phyloP scores from a whole-genome alignment of 2,797 vertebrate genomes.

The Phoebastria nigripes region DNA sequence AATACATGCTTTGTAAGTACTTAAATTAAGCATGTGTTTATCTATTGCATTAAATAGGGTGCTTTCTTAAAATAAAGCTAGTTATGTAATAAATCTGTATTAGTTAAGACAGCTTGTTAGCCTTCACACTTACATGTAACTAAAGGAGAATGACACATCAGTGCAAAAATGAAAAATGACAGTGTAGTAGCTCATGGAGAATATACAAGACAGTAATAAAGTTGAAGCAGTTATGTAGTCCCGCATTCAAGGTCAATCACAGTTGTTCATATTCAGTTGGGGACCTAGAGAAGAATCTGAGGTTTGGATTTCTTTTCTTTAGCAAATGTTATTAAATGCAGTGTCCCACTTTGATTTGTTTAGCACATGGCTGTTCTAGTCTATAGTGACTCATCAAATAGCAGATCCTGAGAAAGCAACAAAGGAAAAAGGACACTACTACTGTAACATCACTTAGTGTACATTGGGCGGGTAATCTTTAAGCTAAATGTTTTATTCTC shows the following conservation, averaged over 20 bases:
- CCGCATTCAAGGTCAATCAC: not conserved
- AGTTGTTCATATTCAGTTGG: not conserved
- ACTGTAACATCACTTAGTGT: not conserved
- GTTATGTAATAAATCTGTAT: not conserved
- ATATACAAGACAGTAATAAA: not conserved
- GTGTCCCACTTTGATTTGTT: not conserved
- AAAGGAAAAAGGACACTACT: not conserved
- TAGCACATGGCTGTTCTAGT: not conserved
- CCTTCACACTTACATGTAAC: not conserved
- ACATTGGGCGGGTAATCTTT: not conserved
- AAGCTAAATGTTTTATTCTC: not conserved
- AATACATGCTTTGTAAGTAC: not conserved
- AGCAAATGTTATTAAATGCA: not conserved
- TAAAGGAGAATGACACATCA: not conserved
- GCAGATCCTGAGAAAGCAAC: not conserved
- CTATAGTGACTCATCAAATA: not conserved
- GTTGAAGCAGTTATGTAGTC: not conserved
- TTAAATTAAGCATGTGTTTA: not conserved
- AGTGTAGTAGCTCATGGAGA: not conserved
- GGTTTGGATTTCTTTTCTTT: not conserved
- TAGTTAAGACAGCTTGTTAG: not conserved
- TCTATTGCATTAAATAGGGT: not conserved
- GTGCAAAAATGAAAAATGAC: not conserved
- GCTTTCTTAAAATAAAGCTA: not conserved
- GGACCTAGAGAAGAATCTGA: not conserved